A percentile compares a stretch with the other conserved stretches of the same genome.
These are phyloP conservation scores for Coelogynopora nodosa DNA, from an alignment of 2,888 invertebrate species.

Conservation along the genomic window DNA sequence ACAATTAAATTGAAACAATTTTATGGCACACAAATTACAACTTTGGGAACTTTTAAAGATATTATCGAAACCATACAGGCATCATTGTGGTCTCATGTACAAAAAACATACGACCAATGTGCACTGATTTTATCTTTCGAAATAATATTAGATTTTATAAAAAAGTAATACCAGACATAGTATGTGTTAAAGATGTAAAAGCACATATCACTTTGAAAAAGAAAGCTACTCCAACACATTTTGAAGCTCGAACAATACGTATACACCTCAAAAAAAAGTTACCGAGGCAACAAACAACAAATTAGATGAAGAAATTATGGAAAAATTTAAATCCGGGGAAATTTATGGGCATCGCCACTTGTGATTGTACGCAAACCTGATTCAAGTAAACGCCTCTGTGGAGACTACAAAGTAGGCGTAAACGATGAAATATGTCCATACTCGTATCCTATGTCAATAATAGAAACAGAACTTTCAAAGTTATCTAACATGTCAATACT, in stretches of 20 bases:
- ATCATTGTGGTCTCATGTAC: too few relatives aligned
- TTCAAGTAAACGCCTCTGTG: not conserved
- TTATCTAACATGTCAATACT: constrained; percentile 26
- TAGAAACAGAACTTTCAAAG: constrained; percentile 38
- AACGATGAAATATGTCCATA: constrained; percentile 32
- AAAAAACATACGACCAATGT: too few relatives aligned
- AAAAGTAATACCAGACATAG: not conserved
- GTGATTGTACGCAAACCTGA: constrained; percentile 27
- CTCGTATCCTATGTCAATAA: constrained; percentile 29
- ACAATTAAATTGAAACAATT: constrained; percentile 2
- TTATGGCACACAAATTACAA: not conserved
- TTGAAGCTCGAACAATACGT: constrained; percentile 11
- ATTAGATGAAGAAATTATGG: too few relatives aligned
- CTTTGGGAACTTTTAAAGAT: not conserved
- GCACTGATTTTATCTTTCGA: too few relatives aligned
- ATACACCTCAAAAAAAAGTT: constrained; percentile 23
- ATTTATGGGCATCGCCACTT: constrained; percentile 26
- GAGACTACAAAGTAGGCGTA: constrained; percentile 26
- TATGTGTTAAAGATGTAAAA: constrained; percentile 16
- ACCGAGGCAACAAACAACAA: not conserved
- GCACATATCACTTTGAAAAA: not conserved
- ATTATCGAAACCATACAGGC: not conserved
- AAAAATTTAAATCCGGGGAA: constrained; percentile 30
- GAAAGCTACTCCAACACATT: too few relatives aligned
- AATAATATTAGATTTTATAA: not conserved